Base-by-base conservation (phyloP, 2,888 invertebrate genomes). In the Nomada goodeniana region DNA sequence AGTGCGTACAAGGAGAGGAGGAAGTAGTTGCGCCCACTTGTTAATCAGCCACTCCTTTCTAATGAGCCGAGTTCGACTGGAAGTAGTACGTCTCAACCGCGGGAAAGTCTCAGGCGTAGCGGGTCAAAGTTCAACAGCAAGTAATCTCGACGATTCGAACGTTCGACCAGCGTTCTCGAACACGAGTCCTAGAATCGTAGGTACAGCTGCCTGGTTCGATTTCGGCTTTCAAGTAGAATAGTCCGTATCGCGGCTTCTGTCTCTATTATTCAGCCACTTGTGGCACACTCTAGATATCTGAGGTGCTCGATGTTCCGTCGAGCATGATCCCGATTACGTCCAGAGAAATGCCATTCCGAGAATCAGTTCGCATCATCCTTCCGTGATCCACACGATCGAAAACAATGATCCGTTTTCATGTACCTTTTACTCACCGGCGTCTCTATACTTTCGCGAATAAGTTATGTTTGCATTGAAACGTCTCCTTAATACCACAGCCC, bases 221-320 rank as follows among this genome's bases (percentile, higher is more conserved):
- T 55, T 47, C 1, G 18, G 42, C 47, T 15, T 50, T 36, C 29
- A 7, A 60, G 36, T 47, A 36, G 29, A n/a, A 13, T 42, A 11
- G 23, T 11, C 9, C 13, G 10, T 44, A 52, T 52, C 61, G 20
- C n/a, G 55, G 52, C 36, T 13, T 67, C 53, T 20, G 44, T 61
- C 63, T 57, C 59, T 53, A 61, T 52, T 26, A 74, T 44, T 60
- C 55, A 52, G 18, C 65, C 67, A 53, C 26, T 73, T 26, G n/a
- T 2, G 23, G 0, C 13, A 26, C 72, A 59, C 75, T 78, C 55
- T 29, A n/a, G 42, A 74, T 74, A 65, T 42, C 73, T 20, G 65
- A 60, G 52, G 18, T 65, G 29, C 52, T 59, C 77, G 29, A 52
- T 29, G 18, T n/a, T 57, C 29, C 44, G 4, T 10, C 42, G 42